phyloP scores from a whole-genome alignment of 2,113 vertebrate genomes.

The Psilopsiagon aymara region DNA sequence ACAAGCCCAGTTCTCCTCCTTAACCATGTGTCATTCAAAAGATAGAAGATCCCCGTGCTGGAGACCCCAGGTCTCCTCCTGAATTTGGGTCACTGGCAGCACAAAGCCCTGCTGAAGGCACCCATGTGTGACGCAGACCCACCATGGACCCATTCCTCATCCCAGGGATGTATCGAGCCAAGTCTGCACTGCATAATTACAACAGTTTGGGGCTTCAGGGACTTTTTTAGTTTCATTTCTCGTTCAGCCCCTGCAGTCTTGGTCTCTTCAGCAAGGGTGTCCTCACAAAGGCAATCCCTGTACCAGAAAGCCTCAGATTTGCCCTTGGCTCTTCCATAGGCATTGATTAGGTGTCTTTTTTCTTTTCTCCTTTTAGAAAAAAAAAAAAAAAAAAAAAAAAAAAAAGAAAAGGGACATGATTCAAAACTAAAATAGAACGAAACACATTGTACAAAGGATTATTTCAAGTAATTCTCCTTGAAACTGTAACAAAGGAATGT shows the following conservation, averaged over 20 bases:
- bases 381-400: slow-evolving; percentile 71
- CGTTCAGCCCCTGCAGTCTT: slow-evolving; percentile 62
- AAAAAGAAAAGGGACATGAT: slow-evolving; percentile 78
- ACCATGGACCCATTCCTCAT: not conserved
- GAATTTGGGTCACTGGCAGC: slow-evolving; percentile 69
- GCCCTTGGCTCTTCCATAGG: slow-evolving; percentile 72
- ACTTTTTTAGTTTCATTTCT: slow-evolving; percentile 10
- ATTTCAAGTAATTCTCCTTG: slow-evolving; percentile 89
- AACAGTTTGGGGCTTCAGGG: slow-evolving; percentile 32
- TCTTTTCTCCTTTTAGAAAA: slow-evolving; percentile 41
- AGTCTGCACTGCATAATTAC: slow-evolving; percentile 60
- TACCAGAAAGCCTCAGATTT: slow-evolving; percentile 72
- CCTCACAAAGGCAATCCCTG: slow-evolving; percentile 73
- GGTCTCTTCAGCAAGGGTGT: slow-evolving; percentile 64
- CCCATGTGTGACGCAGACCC: not conserved
- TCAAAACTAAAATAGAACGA: slow-evolving; percentile 84
- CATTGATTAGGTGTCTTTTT: slow-evolving; percentile 78
- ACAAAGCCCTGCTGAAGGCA: not conserved
- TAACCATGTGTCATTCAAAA: slow-evolving; percentile 40
- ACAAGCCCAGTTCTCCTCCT: slow-evolving; percentile 6
- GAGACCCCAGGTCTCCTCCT: slow-evolving; percentile 20
- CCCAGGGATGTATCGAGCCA: slow-evolving; percentile 24
- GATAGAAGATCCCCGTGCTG: not conserved
- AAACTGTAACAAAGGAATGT: slow-evolving; percentile 85
- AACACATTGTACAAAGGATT: slow-evolving; percentile 82